Base-by-base conservation (phyloP, 92 coral and sea anemone species). In the Epizoanthus illoricatus region DNA sequence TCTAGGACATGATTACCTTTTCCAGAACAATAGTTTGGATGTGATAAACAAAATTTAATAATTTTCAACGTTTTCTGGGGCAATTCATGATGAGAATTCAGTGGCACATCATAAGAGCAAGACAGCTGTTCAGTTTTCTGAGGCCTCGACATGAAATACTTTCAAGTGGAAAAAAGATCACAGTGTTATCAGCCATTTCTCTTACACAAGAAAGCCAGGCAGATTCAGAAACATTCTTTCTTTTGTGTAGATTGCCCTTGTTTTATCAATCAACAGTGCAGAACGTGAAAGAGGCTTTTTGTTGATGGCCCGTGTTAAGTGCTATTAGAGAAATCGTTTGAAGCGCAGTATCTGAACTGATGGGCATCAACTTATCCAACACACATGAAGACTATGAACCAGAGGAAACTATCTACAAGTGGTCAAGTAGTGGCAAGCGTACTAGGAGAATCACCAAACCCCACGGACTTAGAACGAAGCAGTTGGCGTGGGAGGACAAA, bases 271-370 rank as follows among this genome's bases (percentile, higher is more conserved):
- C 15, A 72, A 81, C 75, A 81, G 75, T 55, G 69, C 76, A n/a
- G 76, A 81, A 68, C 69, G 85, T 81, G 69, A 81, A 42, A 80
- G 85, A 40, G 57, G 68, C 49, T 81, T 81, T 62, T 69, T 69
- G 23, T 40, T 81, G 45, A 69, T 81, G 85, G 57, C n/a, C 49
- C n/a, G 33, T 49, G 75, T 81, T 17, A 69, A 81, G 76, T 36
- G 66, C 13, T n/a, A 81, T 81, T 81, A 76, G 76, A 52, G 58
- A 81, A 73, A 73, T 52, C 78, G 19, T 19, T 47, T 52, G 63
- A 73, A 73, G 33, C 78, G 47, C 17, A 64, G 18, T 18, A 71
- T 39, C 57, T 28, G 64, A 73, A 73, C 57, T 73, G 43, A 73
- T 73, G 79, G 55, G 79, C 36, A 73, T 54, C 23, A 73, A 55